Percentiles rank a stretch among this genome's conserved stretches.
Evolutionary conservation across 2,113 vertebrate genomes (phyloP).

Genomic region (Oceanites oceanicus): DNA sequence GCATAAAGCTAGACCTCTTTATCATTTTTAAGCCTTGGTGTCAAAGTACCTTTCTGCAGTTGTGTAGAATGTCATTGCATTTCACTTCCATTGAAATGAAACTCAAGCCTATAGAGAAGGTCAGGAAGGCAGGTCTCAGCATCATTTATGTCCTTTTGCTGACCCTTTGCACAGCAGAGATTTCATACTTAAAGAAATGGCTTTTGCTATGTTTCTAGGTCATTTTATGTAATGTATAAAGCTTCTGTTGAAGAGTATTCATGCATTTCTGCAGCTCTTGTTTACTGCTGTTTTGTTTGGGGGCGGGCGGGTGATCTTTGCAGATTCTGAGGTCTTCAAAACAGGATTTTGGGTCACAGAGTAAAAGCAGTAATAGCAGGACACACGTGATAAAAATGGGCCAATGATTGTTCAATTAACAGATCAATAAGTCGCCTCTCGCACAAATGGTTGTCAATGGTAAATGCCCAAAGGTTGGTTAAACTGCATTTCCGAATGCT

Average conservation of each 20-base stretch:
- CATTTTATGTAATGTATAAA: constrained; percentile 5
- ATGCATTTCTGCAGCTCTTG: not conserved
- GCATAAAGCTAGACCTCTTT: not conserved
- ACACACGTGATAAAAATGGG: not conserved
- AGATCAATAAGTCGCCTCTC: constrained; percentile 36
- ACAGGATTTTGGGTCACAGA: not conserved
- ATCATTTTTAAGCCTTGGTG: not conserved
- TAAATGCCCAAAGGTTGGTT: not conserved
- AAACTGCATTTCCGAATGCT: not conserved
- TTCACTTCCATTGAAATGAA: not conserved
- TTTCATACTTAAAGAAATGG: not conserved
- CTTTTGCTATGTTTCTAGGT: constrained; percentile 2
- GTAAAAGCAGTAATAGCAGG: not conserved
- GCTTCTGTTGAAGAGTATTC: not conserved
- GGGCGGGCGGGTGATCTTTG: not conserved
- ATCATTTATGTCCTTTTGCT: not conserved
- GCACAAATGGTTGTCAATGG: not conserved
- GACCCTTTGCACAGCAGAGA: not conserved
- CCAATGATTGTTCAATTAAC: constrained; percentile 35
- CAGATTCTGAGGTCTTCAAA: not conserved
- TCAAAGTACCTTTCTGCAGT: not conserved
- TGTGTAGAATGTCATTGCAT: not conserved
- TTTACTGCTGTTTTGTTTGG: not conserved
- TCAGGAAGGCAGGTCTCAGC: not conserved
- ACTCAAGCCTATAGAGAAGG: not conserved